Evolutionary conservation across 92 coral and sea anemone species (phyloP).

Genomic region (Palythoa grandiflora): DNA sequence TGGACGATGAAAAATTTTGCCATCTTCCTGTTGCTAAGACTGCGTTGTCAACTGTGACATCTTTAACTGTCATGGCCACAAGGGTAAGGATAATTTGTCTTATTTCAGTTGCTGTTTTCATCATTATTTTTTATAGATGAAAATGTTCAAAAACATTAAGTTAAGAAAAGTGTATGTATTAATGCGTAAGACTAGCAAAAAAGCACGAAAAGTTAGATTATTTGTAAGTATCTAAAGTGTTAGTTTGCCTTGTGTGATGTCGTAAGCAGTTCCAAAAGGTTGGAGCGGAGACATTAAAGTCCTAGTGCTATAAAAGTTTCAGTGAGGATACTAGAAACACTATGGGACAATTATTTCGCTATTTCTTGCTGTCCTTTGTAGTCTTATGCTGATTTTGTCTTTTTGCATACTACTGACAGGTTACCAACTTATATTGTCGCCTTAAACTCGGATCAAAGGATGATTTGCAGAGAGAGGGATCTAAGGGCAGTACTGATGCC

Average conservation of each 20-base stretch:
- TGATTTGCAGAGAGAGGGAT: constrained; percentile 11
- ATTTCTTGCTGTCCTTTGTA: background rate
- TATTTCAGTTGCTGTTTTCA: background rate
- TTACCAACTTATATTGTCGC: constrained; percentile 70
- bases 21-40: constrained; percentile 74
- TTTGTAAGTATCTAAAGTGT: too few relatives aligned
- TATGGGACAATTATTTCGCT: background rate
- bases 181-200: too few relatives aligned
- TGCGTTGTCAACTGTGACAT: constrained; percentile 70
- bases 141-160: too few relatives aligned
- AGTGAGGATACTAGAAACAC: background rate
- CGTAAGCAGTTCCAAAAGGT: too few relatives aligned
- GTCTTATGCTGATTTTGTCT: background rate
- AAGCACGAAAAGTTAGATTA: too few relatives aligned
- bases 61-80: constrained; percentile 77
- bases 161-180: too few relatives aligned
- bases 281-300: too few relatives aligned
- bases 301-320: too few relatives aligned
- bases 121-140: background rate
- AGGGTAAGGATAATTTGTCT: constrained; percentile 57
- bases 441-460: constrained; percentile 47
- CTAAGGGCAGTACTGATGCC: background rate
- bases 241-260: too few relatives aligned
- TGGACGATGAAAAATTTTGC: constrained; percentile 80
- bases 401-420: constrained; percentile 37